Conservation (phyloP, 2,113 vertebrate genomes). For the Pseudorectes ferrugineus region DNA sequence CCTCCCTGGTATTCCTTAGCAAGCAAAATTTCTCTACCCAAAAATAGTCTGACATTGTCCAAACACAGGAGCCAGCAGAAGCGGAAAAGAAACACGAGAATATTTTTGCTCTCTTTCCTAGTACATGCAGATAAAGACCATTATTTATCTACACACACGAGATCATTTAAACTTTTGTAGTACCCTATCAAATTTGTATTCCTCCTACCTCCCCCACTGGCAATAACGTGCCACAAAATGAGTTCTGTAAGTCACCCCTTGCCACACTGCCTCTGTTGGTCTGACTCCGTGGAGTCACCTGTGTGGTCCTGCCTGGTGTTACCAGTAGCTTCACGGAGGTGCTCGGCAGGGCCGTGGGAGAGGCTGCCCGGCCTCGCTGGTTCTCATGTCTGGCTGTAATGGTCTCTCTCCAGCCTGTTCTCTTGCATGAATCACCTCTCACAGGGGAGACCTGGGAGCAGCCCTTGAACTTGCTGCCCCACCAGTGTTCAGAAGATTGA, state of each 20-base stretch:
- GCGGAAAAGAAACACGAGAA: background rate
- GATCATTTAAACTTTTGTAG: background rate
- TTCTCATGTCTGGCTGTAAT: background rate
- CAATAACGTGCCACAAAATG: background rate
- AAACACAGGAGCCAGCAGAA: background rate
- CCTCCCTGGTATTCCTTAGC: background rate
- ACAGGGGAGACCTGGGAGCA: background rate
- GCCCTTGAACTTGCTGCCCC: background rate
- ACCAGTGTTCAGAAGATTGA: background rate
- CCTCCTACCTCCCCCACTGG: background rate
- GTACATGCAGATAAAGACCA: background rate
- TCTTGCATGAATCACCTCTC: background rate
- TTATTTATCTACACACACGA: background rate
- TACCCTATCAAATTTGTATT: background rate
- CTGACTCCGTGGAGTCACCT: background rate
- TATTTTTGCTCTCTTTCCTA: background rate
- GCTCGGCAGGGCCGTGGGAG: fast-evolving
- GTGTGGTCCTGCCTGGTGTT: background rate
- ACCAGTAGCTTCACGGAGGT: fast-evolving
- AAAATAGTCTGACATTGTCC: background rate
- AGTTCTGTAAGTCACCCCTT: background rate
- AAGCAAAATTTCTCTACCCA: background rate
- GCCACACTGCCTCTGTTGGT: background rate
- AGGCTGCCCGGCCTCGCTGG: fast-evolving
- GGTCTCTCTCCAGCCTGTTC: background rate